Base-by-base conservation (phyloP, 2,797 vertebrate genomes). In the Lates japonicus region DNA sequence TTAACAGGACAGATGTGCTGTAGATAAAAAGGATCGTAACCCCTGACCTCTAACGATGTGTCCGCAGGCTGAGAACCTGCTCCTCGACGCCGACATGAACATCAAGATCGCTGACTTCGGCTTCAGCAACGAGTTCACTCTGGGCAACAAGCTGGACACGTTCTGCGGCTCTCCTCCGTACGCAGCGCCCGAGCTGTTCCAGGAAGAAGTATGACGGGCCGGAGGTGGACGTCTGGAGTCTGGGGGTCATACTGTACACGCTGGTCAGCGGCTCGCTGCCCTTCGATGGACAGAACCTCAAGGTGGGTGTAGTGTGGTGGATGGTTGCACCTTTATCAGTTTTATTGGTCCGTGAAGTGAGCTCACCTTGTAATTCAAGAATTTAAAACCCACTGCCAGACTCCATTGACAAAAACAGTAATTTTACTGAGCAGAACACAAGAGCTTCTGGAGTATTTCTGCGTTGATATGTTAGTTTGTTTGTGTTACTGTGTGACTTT, bases 41-140 rank as follows among this genome's bases (percentile, higher is more conserved):
- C 29, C 0, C 16, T 65, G 5, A 46, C 33, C 22, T 44, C 1
- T 14, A 0, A 16, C 2, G 0, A 5, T 83, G 41, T 39, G 0
- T 44, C 20, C 17, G 2, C 86, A 99, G 98, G 98, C 98, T 79
- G 98, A 99, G 95, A 99, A 99, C 94, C 94, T 99, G 54, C 96
- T 99, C 75, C 95, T 99, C 74, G 98, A 99, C 82, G 97, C 98
- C 25, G 98, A 99, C 95, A 99, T 99, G 98, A 99, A 99, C 95
- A 99, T 99, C 90, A 99, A 99, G 95, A 99, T 99, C 81, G 98
- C 98, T 19, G 98, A 99, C 85, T 99, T 99, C 72, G 98, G 98
- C 90, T 99, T 99, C 93, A 99, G 98, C 88, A 99, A 99, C 60
- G 98, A 99, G 95, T 99, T 99, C 94, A 98, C 97, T 57, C 82